These are phyloP conservation scores for Myrmecophaga tridactyla DNA, from an alignment of 2,113 vertebrate genomes.

Conservation along the genomic window DNA sequence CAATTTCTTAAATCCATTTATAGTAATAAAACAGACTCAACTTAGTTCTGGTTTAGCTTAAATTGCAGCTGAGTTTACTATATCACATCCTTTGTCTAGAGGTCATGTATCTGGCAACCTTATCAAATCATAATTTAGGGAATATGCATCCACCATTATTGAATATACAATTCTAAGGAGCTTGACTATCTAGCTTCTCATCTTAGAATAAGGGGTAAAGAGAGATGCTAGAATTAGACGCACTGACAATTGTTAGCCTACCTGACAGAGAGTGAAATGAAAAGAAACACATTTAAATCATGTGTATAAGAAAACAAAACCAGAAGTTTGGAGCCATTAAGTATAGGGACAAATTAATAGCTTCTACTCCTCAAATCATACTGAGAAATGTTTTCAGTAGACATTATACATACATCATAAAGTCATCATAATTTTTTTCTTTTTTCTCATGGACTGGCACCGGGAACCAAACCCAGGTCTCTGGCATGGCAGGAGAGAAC, in stretches of 20 bases:
- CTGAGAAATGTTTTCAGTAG: neutral
- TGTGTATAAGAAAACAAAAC: neutral
- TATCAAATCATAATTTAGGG: neutral
- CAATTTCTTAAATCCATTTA: neutral
- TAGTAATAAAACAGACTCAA: neutral
- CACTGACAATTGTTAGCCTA: neutral
- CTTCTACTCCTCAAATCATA: neutral
- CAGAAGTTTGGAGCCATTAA: neutral
- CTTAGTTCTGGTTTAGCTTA: constrained; percentile 2
- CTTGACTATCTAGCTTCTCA: neutral
- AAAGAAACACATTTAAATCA: neutral
- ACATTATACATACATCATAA: neutral
- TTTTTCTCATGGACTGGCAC: too few species aligned
- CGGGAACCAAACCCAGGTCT: too few species aligned
- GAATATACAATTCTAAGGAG: neutral
- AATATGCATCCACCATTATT: neutral
- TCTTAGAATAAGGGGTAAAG: neutral
- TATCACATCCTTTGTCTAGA: neutral
- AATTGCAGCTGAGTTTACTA: neutral
- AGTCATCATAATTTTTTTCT: neutral
- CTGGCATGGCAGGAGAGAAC: too few species aligned
- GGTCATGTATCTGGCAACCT: neutral
- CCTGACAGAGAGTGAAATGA: constrained; percentile 2
- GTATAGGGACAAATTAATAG: neutral
- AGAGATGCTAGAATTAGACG: constrained; percentile 15